Evolutionary conservation across 2,113 vertebrate genomes (phyloP), one percentile per base, ranked within the genome.

Genomic region (Ceratotherium simum): DNA sequence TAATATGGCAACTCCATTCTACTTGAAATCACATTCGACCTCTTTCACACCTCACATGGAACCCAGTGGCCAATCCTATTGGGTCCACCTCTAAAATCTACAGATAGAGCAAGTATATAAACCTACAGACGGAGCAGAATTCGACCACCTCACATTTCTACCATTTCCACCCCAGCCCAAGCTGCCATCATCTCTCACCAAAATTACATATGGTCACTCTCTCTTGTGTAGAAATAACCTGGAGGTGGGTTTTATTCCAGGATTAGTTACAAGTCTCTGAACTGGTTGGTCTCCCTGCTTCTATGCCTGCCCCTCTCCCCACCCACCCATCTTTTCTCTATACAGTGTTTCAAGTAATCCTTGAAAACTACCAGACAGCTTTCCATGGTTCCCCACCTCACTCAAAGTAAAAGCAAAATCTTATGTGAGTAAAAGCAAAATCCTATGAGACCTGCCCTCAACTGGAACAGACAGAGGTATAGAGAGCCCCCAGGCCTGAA

Each of bases 1-100:
- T 64, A 33, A 42, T 5, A 36, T 0, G 1, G 48, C 14, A 33
- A 29, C n/a, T 78, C 62, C 0, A 2, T 17, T 31, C 20, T 23
- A 8, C 48, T 4, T 48, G 4, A 46, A 86, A 48, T 70, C 42
- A 3, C 1, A 42, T 21, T 8, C 25, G 6, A 65, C 46, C 16
- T 78, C 39, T 4, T 48, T 75, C 65, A 51, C 3, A 1, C 51
- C n/a, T 56, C 67, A 72, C 20, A 1, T 2, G 5, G 33, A 56
- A 18, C 6, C 13, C 48, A 51, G 62, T 1, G 46, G 70, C 23
- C 46, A 85, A 33, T 39, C 70, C n/a, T 64, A 23, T 2, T 17
- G 18, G 7, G 13, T 70, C 31, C n/a, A n/a, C 51, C 21, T 83
- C 67, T 67, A 91, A 80, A 93, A 93, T 62, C 6, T 29, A 88